Evolutionary conservation across 2,113 vertebrate genomes (phyloP).

Genomic region (Rostratula benghalensis): DNA sequence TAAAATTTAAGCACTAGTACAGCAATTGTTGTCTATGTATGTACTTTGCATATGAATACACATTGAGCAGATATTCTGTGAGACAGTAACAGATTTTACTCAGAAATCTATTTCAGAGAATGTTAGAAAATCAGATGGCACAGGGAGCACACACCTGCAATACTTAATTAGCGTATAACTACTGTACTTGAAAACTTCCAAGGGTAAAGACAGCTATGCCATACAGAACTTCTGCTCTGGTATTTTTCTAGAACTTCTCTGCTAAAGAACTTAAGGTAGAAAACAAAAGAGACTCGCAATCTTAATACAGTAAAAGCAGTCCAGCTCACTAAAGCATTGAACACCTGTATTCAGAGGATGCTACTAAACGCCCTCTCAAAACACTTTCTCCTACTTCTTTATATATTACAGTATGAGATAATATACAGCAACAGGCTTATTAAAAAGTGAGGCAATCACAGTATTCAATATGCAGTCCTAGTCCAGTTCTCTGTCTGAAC

Average conservation of each 20-base stretch:
- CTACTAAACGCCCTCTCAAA: neutral
- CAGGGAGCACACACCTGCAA: neutral
- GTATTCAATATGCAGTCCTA: neutral
- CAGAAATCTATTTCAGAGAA: neutral
- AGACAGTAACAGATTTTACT: neutral
- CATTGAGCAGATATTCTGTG: neutral
- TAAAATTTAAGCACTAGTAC: neutral
- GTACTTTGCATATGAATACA: neutral
- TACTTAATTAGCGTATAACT: neutral
- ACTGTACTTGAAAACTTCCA: neutral
- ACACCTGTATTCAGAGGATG: neutral
- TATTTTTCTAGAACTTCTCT: neutral
- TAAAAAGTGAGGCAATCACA: neutral
- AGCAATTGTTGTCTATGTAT: neutral
- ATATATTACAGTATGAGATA: neutral
- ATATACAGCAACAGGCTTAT: neutral
- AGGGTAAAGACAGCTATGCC: neutral
- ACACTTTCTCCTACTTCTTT: neutral
- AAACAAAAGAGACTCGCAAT: neutral
- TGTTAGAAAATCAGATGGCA: neutral
- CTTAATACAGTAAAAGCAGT: neutral
- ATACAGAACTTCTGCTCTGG: neutral
- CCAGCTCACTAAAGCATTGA: neutral
- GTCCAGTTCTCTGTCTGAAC: neutral
- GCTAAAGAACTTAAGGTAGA: neutral